Evolutionary conservation across 2,797 vertebrate genomes (phyloP), one percentile per base, ranked within the genome.

Genomic region (Geotrypetes seraphini): DNA sequence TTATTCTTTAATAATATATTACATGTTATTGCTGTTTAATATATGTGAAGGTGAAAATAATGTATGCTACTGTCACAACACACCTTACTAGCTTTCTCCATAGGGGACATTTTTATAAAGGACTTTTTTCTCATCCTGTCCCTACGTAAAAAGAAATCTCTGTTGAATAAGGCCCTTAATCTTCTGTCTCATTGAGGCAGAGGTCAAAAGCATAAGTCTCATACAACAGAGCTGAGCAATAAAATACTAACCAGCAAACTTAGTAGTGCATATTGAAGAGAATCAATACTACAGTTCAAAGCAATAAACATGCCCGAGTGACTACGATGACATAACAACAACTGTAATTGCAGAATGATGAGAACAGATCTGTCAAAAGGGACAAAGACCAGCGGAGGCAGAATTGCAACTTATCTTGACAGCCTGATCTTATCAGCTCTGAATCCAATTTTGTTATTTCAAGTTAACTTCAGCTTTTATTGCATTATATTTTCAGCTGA

Each of bases 201-300:
- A n/a, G n/a, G n/a, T n/a, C n/a, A n/a, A n/a, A n/a, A n/a, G n/a
- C n/a, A n/a, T n/a, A n/a, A n/a, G n/a, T 47, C 36, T 12, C 23
- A 31, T 30, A 31, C 39, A 47, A 45, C 28, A 33, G 32, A 38
- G 22, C 10, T 16, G 28, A 42, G 45, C 46, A 50, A 33, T 26
- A 31, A 31, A 23, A 28, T 31, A 41, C 40, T 40, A 57, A 25
- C 14, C 18, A 34, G 22, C 28, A 48, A 28, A 43, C 15, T 55
- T 53, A 37, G 19, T 3, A 34, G 26, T 2, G 13, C 48, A 34
- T 33, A 39, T 40, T 33, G 42, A 53, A 46, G 8, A 47, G 8
- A 20, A 52, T 47, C 36, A 45, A 13, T n/a, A 53, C 8, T 60
- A 27, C 19, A 30, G 13, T 52, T 31, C 49, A n/a, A 10, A 28